These are phyloP conservation scores for Drosophila albomicans DNA, from an alignment of 1,140 invertebrate species.

Conservation along the genomic window DNA sequence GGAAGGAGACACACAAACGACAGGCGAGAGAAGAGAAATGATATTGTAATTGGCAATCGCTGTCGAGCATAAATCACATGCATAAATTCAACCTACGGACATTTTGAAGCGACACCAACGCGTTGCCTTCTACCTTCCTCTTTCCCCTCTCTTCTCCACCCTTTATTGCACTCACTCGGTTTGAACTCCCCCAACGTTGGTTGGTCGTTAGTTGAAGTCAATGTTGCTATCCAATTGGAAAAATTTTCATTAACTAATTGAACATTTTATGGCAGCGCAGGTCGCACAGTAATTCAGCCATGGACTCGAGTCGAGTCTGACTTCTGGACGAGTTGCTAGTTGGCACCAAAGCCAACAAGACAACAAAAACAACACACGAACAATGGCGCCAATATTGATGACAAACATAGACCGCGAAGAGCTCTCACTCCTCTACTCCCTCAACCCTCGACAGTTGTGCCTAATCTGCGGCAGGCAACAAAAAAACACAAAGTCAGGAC, in stretches of 20 bases:
- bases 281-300: conserved; percentile 30
- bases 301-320: not conserved
- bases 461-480: conserved; percentile 47
- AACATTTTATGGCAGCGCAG: conserved; percentile 73
- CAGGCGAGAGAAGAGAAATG: conserved; percentile 70
- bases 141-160: not conserved
- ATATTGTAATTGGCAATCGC: conserved; percentile 82
- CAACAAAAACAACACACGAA: conserved; percentile 1
- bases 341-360: not conserved
- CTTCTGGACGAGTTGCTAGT: conserved; percentile 16
- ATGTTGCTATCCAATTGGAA: conserved; percentile 80
- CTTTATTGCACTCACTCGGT: not conserved
- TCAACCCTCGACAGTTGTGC: conserved; percentile 3
- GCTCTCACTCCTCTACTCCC: not conserved
- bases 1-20: conserved; percentile 31
- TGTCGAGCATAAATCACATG: conserved; percentile 81
- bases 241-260: conserved; percentile 83
- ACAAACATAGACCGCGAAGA: conserved; percentile 21
- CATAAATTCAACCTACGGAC: conserved; percentile 77
- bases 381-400: conserved; percentile 78
- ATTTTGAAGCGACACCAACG: conserved; percentile 58
- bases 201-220: conserved; percentile 70
- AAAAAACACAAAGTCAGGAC: conserved; percentile 51
- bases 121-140: conserved; percentile 16
- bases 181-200: conserved; percentile 1